These are phyloP conservation scores for Drosophila tripunctata DNA, from an alignment of 2,888 invertebrate genomes.

Conservation along the genomic window DNA sequence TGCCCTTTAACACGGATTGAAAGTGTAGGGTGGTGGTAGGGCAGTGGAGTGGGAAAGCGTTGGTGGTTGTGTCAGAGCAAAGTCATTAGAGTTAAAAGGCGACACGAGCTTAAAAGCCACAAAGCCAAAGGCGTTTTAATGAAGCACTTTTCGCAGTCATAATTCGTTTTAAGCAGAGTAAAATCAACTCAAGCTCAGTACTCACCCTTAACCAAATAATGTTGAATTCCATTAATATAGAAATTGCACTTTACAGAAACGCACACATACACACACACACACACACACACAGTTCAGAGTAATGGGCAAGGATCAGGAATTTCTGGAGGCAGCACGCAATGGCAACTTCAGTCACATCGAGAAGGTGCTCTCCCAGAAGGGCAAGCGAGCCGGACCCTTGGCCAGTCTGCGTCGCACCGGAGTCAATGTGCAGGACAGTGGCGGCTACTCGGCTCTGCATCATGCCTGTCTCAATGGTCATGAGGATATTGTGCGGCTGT, in stretches of 20 bases:
- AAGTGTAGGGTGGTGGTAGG: slow-evolving; percentile 5
- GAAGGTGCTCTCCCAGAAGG: slow-evolving; percentile 94
- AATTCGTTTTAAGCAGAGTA: slow-evolving; percentile 62
- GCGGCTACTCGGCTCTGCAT: slow-evolving; percentile 96
- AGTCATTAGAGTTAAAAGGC: slow-evolving; percentile 72
- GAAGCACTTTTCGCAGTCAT: slow-evolving; percentile 71
- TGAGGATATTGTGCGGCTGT: slow-evolving; percentile 93
- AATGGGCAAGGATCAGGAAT: slow-evolving; percentile 98
- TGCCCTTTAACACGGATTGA: slow-evolving; percentile 34
- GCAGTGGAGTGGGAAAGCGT: not conserved
- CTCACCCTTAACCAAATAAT: not conserved
- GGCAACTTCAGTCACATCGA: slow-evolving; percentile 95
- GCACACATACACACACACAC: too few relatives aligned
- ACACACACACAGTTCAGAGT: not conserved
- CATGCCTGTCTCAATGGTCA: slow-evolving; percentile 97
- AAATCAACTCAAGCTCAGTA: slow-evolving; percentile 53
- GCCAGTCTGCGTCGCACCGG: slow-evolving; percentile 95
- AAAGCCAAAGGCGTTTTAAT: slow-evolving; percentile 69
- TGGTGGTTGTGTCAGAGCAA: slow-evolving; percentile 36
- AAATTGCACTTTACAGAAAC: not conserved
- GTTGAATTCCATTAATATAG: not conserved
- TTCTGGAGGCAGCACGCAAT: slow-evolving; percentile 96
- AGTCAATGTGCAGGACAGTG: slow-evolving; percentile 96
- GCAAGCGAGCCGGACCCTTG: slow-evolving; percentile 96
- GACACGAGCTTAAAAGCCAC: slow-evolving; percentile 46